Base-by-base conservation (phyloP, 2,797 vertebrate species). In the Nannoperca obscura region DNA sequence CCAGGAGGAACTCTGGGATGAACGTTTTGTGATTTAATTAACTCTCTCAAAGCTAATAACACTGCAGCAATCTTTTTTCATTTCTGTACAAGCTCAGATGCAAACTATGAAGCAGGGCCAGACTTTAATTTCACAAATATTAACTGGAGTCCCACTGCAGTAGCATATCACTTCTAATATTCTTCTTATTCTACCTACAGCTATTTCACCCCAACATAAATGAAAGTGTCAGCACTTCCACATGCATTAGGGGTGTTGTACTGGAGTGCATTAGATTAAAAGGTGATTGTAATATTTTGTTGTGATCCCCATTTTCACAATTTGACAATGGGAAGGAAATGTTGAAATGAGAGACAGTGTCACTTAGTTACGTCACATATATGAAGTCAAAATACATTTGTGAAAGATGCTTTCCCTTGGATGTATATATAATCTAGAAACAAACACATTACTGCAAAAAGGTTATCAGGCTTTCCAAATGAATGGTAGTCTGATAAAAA, bases 41-140 rank as follows among this genome's bases (percentile, higher is more conserved):
- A 17, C 47, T 22, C 12, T 24, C 13, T 54, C 66, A 15, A 12
- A 59, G 11, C 27, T 70, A 71, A 76, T 59, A 66, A 76, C 38
- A 55, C 44, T n/a, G 42, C n/a, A 58, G 27, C 27, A 4, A 52
- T 27, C 22, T 47, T 12, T 14, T 52, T 54, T 54, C 20, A 72
- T 80, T 71, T 70, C 38, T 65, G 17, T 27, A 40, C 42, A 57
- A 61, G n/a, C 63, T 50, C n/a, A 36, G 30, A 58, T 52, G 68
- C 15, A 36, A 52, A 54, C 32, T 11, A 14, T 14, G 5, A 59
- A 54, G 27, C 34, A 44, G 46, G 27, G 24, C 22, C 61, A 74
- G 11, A 32, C 19, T 14, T 47, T 53, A 12, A 54, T 32, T 59
- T 66, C 32, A 71, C 55, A 64, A 30, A 57, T 60, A 64, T 71